Percentiles rank a stretch among this genome's conserved stretches.
These are phyloP conservation scores for Lineus longissimus DNA, from an alignment of 1,140 invertebrate species.

Conservation along the genomic window DNA sequence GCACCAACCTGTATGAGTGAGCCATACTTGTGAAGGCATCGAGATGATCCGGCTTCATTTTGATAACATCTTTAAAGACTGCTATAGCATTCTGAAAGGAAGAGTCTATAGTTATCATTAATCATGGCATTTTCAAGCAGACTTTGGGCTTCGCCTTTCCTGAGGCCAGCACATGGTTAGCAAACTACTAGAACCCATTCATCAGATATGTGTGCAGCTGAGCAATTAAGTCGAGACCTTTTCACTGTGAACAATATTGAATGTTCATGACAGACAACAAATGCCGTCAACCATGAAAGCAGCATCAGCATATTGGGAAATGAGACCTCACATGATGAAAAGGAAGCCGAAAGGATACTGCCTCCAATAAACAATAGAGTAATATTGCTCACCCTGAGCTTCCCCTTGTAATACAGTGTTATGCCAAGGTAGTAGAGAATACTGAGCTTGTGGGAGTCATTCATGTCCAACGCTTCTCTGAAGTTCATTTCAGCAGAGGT, in stretches of 20 bases:
- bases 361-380: too few relatives aligned
- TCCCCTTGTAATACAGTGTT: conserved; percentile 39
- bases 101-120: conserved; percentile 3
- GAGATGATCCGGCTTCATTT: conserved; percentile 36
- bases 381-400: conserved; percentile 29
- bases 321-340: too few relatives aligned
- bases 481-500: conserved; percentile 36
- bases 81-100: conserved; percentile 45
- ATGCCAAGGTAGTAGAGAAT: conserved; percentile 38
- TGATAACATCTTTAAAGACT: conserved; percentile 47
- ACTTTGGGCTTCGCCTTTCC: too few relatives aligned
- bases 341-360: too few relatives aligned
- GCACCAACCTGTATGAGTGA: conserved; percentile 39
- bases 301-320: too few relatives aligned
- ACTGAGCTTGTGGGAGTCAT: conserved; percentile 21
- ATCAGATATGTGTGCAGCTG: too few relatives aligned
- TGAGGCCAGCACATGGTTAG: too few relatives aligned
- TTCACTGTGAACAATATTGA: too few relatives aligned
- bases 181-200: too few relatives aligned
- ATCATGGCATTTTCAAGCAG: background rate
- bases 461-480: conserved; percentile 27
- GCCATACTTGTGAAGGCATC: conserved; percentile 40
- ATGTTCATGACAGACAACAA: too few relatives aligned
- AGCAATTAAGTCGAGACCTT: too few relatives aligned
- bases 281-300: too few relatives aligned